phyloP scores from a whole-genome alignment of 2,888 invertebrate genomes.

The Venusia cambrica region DNA sequence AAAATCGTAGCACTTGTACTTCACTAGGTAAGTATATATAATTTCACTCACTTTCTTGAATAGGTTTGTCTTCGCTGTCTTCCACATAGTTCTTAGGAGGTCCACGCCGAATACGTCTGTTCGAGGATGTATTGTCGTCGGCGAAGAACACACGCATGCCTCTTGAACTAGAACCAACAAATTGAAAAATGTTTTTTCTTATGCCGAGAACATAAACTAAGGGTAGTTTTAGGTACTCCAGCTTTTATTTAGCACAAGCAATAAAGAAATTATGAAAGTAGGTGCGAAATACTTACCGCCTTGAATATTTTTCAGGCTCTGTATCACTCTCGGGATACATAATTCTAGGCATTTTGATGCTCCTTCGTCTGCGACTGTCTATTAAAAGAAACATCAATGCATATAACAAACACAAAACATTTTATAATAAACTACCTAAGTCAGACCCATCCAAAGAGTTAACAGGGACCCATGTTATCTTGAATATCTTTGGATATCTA shows the following conservation, averaged over 20 bases:
- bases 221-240: no score
- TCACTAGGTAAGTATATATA: not conserved
- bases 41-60: conserved; percentile 63
- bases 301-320: conserved; percentile 76
- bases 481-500: no score
- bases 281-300: conserved; percentile 61
- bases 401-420: no score
- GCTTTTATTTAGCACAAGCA: no score
- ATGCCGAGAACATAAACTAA: no score
- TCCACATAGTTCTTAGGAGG: conserved; percentile 73
- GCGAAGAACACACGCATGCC: conserved; percentile 76
- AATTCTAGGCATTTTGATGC: conserved; percentile 75
- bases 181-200: no score
- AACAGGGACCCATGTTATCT: no score
- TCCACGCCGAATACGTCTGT: conserved; percentile 58
- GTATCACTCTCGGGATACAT: conserved; percentile 76
- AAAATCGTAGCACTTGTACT: no score
- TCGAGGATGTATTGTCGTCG: conserved; percentile 62
- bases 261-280: no score
- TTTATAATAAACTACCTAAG: no score
- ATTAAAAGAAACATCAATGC: conserved; percentile 24
- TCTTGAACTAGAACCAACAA: conserved; percentile 49
- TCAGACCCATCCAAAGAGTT: no score
- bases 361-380: conserved; percentile 67
- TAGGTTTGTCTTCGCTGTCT: conserved; percentile 75